Evolutionary conservation across 2,113 vertebrate species (phyloP).

Genomic region (Drymodes brunneopygia): DNA sequence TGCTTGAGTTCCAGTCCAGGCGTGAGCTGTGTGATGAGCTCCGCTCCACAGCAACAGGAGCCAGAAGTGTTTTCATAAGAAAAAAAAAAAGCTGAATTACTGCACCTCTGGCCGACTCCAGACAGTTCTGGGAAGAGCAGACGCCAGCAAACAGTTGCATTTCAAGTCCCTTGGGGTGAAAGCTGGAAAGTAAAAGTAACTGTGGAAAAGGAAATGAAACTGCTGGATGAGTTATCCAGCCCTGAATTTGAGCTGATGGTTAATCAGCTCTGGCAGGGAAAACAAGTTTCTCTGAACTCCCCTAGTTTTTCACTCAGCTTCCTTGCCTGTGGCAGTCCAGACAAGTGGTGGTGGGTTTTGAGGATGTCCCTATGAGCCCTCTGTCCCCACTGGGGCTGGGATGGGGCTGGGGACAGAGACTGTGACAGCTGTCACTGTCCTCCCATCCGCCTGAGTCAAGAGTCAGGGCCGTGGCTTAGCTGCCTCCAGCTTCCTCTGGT

Average conservation of each 20-base stretch:
- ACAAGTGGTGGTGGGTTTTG: background rate
- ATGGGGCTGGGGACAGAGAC: rapidly evolving
- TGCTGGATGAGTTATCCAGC: background rate
- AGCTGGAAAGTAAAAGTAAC: background rate
- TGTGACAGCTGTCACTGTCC: background rate
- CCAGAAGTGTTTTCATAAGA: background rate
- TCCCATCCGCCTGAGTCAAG: background rate
- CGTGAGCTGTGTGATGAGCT: rapidly evolving
- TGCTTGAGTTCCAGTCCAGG: background rate
- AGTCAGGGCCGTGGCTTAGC: rapidly evolving
- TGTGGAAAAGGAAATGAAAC: background rate
- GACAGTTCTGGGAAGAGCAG: background rate
- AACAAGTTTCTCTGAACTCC: background rate
- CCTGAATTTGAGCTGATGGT: background rate
- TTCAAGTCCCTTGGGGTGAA: background rate
- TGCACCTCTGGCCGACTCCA: background rate
- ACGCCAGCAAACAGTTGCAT: rapidly evolving
- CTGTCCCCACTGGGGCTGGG: rapidly evolving
- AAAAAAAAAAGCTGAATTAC: background rate
- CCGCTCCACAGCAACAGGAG: background rate
- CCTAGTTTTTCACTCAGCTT: background rate
- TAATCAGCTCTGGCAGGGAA: background rate
- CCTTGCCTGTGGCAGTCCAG: background rate
- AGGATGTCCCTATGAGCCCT: background rate
- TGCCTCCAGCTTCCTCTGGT: background rate